Evolutionary conservation across 2,888 invertebrate genomes (phyloP).

Genomic region (Leptinotarsa rubiginosa): DNA sequence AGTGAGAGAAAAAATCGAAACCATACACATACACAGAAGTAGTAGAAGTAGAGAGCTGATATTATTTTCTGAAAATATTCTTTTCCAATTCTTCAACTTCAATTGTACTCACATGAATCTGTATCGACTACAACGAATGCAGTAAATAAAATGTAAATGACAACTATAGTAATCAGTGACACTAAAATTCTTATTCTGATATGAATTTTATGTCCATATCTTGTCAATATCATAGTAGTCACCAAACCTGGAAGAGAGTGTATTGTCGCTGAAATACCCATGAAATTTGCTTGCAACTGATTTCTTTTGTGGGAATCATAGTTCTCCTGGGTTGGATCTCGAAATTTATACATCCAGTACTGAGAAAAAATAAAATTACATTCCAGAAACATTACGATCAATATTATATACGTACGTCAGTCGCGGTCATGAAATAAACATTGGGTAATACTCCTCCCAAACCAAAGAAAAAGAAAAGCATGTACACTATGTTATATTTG

Average conservation of each 20-base stretch:
- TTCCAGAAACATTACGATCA: too few species aligned
- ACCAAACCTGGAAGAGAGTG: slow-evolving; percentile 33
- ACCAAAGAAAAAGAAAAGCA: slow-evolving; percentile 31
- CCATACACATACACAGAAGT: too few species aligned
- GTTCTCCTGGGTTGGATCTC: slow-evolving; percentile 25
- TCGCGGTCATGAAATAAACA: slow-evolving; percentile 28
- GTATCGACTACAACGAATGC: slow-evolving; percentile 40
- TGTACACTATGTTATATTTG: slow-evolving; percentile 22
- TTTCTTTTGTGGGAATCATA: slow-evolving; percentile 34
- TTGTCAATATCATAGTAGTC: slow-evolving; percentile 39
- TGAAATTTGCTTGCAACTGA: slow-evolving; percentile 30
- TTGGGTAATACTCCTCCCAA: slow-evolving; percentile 26
- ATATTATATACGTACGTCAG: slow-evolving; percentile 37
- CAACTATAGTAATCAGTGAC: slow-evolving; percentile 16
- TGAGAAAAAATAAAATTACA: slow-evolving; percentile 9
- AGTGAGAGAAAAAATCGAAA: too few species aligned
- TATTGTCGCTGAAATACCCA: slow-evolving; percentile 21
- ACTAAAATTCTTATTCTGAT: slow-evolving; percentile 34
- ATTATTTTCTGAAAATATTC: too few species aligned
- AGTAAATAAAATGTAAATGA: slow-evolving; percentile 29
- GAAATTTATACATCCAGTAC: slow-evolving; percentile 45
- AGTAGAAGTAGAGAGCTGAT: too few species aligned
- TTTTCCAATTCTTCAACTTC: too few species aligned
- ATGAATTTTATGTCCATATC: slow-evolving; percentile 41
- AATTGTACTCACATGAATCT: slow-evolving; percentile 38